A percentile compares a stretch with the other conserved stretches of the same genome.
Evolutionary conservation across 2,797 vertebrate genomes (phyloP).

Genomic region (Masticophis lateralis): DNA sequence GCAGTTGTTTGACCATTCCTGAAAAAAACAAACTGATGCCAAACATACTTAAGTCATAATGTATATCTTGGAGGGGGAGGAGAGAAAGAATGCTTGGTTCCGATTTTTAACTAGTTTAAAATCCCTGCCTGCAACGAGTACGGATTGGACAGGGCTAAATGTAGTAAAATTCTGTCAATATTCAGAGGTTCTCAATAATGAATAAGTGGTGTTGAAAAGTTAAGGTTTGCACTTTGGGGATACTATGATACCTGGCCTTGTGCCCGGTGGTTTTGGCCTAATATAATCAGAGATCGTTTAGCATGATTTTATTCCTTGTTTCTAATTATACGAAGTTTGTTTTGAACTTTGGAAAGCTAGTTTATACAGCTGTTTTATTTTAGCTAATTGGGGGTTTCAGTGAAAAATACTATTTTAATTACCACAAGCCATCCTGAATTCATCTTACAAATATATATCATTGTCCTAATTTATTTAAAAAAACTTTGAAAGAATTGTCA

Average conservation of each 20-base stretch:
- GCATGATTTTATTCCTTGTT: not conserved
- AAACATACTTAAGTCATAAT: not conserved
- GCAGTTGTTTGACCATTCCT: not conserved
- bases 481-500: not conserved
- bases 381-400: not conserved
- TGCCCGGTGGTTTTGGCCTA: not conserved
- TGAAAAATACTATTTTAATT: not conserved
- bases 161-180: not conserved
- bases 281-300: not conserved
- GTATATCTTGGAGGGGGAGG: not conserved
- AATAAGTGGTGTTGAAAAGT: not conserved
- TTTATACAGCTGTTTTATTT: not conserved
- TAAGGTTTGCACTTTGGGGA: not conserved
- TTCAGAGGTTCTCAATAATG: not conserved
- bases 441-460: not conserved
- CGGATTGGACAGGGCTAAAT: not conserved
- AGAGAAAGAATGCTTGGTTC: not conserved
- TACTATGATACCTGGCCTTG: not conserved
- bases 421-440: not conserved
- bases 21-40: not conserved
- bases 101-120: not conserved
- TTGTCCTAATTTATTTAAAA: not conserved
- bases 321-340: not conserved
- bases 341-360: not conserved
- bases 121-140: not conserved